A percentile compares a stretch with the other conserved stretches of the same genome.
Conservation (phyloP, 2,113 vertebrate genomes). For the Callorhinus ursinus region DNA sequence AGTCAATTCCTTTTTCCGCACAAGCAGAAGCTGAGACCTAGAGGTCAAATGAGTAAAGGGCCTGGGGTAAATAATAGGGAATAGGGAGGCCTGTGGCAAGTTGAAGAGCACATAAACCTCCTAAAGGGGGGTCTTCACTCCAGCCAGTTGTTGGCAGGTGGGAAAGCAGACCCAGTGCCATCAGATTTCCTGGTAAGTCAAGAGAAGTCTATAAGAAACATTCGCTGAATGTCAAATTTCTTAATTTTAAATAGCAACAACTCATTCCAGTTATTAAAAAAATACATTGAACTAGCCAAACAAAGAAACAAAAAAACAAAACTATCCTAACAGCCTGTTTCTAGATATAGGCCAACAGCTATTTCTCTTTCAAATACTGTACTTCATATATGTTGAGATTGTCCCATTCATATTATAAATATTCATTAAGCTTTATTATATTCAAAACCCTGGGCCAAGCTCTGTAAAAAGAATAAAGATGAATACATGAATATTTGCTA, state of each 20-base stretch:
- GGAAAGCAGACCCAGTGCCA: background rate
- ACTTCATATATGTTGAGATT: background rate
- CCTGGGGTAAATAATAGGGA: background rate
- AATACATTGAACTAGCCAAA: background rate
- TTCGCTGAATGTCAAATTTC: background rate
- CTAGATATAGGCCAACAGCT: background rate
- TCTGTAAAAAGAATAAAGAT: background rate
- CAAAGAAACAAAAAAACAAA: background rate
- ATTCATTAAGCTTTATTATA: background rate
- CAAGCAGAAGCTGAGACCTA: background rate
- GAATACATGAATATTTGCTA: background rate
- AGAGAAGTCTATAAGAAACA: background rate
- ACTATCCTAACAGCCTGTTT: background rate
- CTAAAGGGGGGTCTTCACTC: rapidly evolving
- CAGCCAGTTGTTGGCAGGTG: background rate
- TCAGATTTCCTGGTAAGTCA: background rate
- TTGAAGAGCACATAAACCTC: rapidly evolving
- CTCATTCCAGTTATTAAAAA: background rate
- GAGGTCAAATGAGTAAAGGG: background rate
- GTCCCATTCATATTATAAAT: background rate
- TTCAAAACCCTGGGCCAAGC: background rate
- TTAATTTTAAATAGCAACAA: background rate
- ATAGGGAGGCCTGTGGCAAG: background rate
- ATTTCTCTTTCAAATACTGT: background rate
- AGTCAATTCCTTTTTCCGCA: background rate